Evolutionary conservation across 2,113 vertebrate genomes (phyloP).

Genomic region (Tachycineta bicolor): DNA sequence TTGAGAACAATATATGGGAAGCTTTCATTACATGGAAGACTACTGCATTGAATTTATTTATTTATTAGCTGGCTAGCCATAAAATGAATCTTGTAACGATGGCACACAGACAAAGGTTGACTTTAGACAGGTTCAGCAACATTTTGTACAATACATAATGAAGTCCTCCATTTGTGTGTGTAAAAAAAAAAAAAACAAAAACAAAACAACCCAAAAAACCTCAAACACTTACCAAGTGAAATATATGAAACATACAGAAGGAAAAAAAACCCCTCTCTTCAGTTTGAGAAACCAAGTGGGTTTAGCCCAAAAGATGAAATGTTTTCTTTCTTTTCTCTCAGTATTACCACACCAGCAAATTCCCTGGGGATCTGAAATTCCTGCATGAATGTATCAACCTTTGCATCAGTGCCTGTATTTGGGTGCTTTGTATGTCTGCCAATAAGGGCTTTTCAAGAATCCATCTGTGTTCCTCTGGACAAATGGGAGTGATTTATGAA

Average conservation of each 20-base stretch:
- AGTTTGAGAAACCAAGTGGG: not conserved
- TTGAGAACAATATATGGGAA: not conserved
- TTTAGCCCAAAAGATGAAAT: not conserved
- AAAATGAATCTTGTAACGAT: not conserved
- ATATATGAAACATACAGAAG: not conserved
- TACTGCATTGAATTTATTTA: not conserved
- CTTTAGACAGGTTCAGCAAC: not conserved
- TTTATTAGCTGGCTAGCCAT: not conserved
- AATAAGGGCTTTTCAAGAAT: not conserved
- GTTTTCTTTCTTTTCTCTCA: not conserved
- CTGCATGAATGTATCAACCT: not conserved
- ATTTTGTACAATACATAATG: not conserved
- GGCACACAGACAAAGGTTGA: not conserved
- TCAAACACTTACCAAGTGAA: not conserved
- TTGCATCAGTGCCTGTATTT: not conserved
- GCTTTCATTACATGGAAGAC: not conserved
- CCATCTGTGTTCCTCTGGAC: not conserved
- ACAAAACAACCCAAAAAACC: too few relatives aligned
- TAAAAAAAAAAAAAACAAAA: too few relatives aligned
- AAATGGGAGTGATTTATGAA: constrained; percentile 54
- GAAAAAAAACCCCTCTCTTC: not conserved
- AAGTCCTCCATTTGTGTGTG: not conserved
- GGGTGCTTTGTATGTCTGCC: not conserved
- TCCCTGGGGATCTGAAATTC: not conserved
- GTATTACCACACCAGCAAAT: not conserved